These are phyloP conservation scores for Hyles lineata DNA, from an alignment of 2,888 invertebrate species.

Conservation along the genomic window DNA sequence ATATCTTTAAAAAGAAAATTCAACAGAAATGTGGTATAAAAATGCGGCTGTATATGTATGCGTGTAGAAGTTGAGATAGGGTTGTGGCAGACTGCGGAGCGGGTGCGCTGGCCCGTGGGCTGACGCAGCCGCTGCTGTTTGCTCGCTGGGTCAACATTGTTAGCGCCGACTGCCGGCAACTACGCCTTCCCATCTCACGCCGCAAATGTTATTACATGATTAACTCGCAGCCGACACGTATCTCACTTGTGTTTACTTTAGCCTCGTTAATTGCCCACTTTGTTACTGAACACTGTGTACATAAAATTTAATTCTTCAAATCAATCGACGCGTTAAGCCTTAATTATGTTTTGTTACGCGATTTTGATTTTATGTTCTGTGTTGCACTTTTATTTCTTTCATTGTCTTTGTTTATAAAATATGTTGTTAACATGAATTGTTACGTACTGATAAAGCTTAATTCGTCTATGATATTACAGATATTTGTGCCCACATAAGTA, in stretches of 20 bases:
- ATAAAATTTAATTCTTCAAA: conserved; percentile 54
- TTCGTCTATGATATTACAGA: too few species aligned
- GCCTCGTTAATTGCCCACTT: conserved; percentile 73
- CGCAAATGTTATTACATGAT: conserved; percentile 80
- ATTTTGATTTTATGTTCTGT: not conserved
- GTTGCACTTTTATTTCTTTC: not conserved
- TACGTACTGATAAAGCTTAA: too few species aligned
- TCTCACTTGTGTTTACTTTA: conserved; percentile 65
- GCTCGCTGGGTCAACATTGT: conserved; percentile 81
- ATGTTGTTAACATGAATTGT: too few species aligned
- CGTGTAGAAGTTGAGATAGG: conserved; percentile 43
- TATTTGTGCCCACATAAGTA: too few species aligned
- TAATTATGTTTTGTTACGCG: conserved; percentile 23
- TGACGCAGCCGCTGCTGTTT: conserved; percentile 78
- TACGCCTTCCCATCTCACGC: conserved; percentile 37
- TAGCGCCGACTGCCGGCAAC: conserved; percentile 52
- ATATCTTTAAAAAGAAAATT: not conserved
- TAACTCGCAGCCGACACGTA: conserved; percentile 71
- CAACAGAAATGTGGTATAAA: too few species aligned
- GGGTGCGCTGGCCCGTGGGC: conserved; percentile 66
- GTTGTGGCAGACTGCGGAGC: conserved; percentile 57
- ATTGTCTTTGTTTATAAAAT: too few species aligned
- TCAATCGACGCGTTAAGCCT: conserved; percentile 34
- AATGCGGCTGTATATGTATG: conserved; percentile 11
- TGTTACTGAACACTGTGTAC: conserved; percentile 50